phyloP scores from a whole-genome alignment of 2,797 vertebrate genomes.

The Graptemys geographica region DNA sequence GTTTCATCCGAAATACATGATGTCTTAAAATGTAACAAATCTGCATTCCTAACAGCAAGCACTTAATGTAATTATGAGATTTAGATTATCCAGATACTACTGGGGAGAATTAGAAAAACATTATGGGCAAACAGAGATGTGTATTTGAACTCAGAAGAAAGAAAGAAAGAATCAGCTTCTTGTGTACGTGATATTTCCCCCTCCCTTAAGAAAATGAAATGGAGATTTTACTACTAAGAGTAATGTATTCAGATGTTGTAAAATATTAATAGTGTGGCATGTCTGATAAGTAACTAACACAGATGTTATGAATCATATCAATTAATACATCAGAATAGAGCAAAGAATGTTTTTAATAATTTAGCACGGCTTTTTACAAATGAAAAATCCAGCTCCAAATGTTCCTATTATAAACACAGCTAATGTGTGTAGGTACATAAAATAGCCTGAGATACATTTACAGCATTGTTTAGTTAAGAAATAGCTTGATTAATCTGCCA shows the following conservation, averaged over 20 bases:
- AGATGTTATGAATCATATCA: conserved; percentile 55
- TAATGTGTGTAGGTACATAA: conserved; percentile 65
- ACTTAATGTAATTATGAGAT: conserved; percentile 23
- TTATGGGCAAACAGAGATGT: neutral
- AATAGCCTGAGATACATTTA: conserved; percentile 45
- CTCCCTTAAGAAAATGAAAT: conserved; percentile 60
- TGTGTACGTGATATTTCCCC: neutral
- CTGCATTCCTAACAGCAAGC: conserved; percentile 40
- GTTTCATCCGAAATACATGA: conserved; percentile 17
- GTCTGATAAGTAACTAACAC: conserved; percentile 57
- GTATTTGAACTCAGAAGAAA: conserved; percentile 37
- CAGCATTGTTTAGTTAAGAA: conserved; percentile 42
- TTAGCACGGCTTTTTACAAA: conserved; percentile 65
- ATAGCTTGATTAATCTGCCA: conserved; percentile 60
- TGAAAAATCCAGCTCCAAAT: conserved; percentile 50
- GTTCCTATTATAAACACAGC: conserved; percentile 51
- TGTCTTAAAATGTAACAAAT: conserved; percentile 51
- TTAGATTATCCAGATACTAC: conserved; percentile 8
- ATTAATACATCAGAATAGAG: conserved; percentile 70
- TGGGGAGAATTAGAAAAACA: neutral
- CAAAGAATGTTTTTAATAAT: conserved; percentile 71
- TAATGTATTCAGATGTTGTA: conserved; percentile 62
- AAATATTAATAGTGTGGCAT: conserved; percentile 76
- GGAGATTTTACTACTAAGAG: conserved; percentile 48
- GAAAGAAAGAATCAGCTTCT: conserved; percentile 10